Conservation (phyloP, 2,113 vertebrate species). For the Malurus alboscapulatus region DNA sequence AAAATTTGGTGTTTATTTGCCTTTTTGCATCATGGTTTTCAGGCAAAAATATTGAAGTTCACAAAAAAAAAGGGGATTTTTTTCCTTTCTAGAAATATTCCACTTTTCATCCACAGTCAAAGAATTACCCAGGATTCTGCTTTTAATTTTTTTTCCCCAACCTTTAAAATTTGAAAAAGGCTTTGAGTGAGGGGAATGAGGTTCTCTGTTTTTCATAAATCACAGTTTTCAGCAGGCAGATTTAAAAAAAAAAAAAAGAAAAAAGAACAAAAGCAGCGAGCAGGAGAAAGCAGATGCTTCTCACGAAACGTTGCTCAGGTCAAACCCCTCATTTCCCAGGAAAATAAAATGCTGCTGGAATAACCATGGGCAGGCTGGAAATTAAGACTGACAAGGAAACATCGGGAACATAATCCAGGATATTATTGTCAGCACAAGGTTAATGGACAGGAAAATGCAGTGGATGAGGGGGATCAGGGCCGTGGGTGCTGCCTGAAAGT, state of each 20-base stretch:
- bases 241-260: too few relatives aligned
- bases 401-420: not conserved
- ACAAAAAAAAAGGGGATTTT: not conserved
- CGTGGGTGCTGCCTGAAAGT: not conserved
- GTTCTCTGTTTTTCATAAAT: not conserved
- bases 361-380: not conserved
- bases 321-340: not conserved
- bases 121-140: not conserved
- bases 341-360: conserved; percentile 25
- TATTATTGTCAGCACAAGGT: not conserved
- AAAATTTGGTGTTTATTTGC: not conserved
- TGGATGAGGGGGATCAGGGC: not conserved
- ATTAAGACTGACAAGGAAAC: conserved; percentile 22
- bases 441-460: conserved; percentile 14
- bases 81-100: not conserved
- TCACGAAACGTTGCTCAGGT: not conserved
- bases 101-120: not conserved
- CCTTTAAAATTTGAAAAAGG: not conserved
- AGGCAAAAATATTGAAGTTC: not conserved
- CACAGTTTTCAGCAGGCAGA: not conserved
- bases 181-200: not conserved
- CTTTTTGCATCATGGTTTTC: not conserved
- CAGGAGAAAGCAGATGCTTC: conserved; percentile 2
- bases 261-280: not conserved
- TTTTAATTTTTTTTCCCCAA: accelerated